A percentile compares a stretch with the other conserved stretches of the same genome.
These are phyloP conservation scores for Tipula unca DNA, from an alignment of 2,888 invertebrate species.

Conservation along the genomic window DNA sequence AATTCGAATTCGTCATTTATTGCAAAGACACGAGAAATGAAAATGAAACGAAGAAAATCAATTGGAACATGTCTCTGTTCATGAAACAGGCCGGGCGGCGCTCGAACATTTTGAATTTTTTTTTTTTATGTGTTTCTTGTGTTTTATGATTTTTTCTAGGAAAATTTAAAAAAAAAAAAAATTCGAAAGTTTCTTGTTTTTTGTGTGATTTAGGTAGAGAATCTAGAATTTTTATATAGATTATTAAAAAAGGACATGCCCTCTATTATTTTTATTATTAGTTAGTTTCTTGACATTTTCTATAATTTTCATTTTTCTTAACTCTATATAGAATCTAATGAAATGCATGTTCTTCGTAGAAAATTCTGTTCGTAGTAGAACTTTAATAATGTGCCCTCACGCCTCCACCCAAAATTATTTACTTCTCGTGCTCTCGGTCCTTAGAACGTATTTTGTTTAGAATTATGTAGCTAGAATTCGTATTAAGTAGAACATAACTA, in stretches of 20 bases:
- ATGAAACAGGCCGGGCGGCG: conserved; percentile 14
- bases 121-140: not conserved
- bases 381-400: not conserved
- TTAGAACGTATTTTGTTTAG: not conserved
- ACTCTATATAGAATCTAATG: not conserved
- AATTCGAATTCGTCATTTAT: conserved; percentile 17
- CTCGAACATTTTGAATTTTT: not conserved
- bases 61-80: conserved; percentile 21
- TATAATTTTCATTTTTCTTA: conserved; percentile 2
- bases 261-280: not conserved
- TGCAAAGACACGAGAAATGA: conserved; percentile 21
- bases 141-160: not conserved
- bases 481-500: not conserved
- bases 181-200: not conserved
- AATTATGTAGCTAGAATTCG: not conserved
- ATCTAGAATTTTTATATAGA: not conserved
- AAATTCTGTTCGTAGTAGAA: not conserved
- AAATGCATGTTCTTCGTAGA: conserved; percentile 8
- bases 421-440: not conserved
- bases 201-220: conserved; percentile 9
- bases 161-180: not conserved
- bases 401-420: not conserved
- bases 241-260: not conserved
- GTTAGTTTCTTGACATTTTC: not conserved
- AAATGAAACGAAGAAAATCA: conserved; percentile 20